Conservation (phyloP, 2,797 vertebrate species). For the Pteropus rufus region DNA sequence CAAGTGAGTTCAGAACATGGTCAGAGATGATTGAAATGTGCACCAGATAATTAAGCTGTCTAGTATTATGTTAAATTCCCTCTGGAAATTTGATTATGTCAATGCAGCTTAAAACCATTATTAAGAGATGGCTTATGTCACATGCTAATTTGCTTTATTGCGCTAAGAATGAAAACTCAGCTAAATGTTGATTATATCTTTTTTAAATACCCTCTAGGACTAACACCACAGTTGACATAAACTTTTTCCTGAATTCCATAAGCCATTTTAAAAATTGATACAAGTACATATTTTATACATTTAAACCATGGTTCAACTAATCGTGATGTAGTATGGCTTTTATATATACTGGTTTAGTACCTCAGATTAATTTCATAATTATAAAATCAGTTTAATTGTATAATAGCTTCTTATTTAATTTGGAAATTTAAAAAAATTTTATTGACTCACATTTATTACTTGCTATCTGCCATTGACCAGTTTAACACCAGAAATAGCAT, state of each 20-base stretch:
- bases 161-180: conserved; percentile 65
- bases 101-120: conserved; percentile 62
- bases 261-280: background rate
- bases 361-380: background rate
- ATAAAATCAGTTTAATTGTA: conserved; percentile 4
- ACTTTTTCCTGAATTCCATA: background rate
- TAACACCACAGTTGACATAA: conserved; percentile 30
- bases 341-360: conserved; percentile 8
- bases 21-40: conserved; percentile 50
- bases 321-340: conserved; percentile 42
- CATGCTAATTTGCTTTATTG: conserved; percentile 66
- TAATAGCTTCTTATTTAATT: conserved; percentile 31
- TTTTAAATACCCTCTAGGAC: conserved; percentile 55
- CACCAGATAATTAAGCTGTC: conserved; percentile 58
- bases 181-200: conserved; percentile 65
- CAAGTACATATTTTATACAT: background rate
- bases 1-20: background rate
- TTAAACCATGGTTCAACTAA: background rate
- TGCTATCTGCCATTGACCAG: conserved; percentile 58
- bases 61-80: conserved; percentile 60
- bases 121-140: conserved; percentile 56
- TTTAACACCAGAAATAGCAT: conserved; percentile 60
- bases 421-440: background rate
- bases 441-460: conserved; percentile 24
- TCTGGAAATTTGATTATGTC: conserved; percentile 66